Conservation (phyloP, 2,888 invertebrate species). For the Athalia circularis region DNA sequence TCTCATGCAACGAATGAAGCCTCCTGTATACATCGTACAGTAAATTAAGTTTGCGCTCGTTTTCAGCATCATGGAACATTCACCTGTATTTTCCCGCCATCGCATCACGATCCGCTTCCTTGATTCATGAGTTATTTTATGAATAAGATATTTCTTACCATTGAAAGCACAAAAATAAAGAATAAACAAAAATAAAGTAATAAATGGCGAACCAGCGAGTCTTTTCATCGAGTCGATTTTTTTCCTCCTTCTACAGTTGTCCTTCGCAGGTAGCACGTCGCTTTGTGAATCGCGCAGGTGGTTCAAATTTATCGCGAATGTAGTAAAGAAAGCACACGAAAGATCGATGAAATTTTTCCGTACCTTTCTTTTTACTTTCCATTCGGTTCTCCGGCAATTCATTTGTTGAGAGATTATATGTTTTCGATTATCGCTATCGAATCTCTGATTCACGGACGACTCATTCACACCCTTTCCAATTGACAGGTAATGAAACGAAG, state of each 20-base stretch:
- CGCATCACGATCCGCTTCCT: background rate
- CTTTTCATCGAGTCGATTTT: too few species aligned
- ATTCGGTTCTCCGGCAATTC: background rate
- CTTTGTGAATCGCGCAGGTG: background rate
- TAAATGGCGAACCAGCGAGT: too few species aligned
- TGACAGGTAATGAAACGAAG: too few species aligned
- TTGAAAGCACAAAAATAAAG: background rate
- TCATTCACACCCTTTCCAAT: too few species aligned
- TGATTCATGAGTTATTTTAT: constrained; percentile 4
- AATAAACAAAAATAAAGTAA: background rate
- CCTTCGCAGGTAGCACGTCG: too few species aligned
- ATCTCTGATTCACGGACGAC: too few species aligned
- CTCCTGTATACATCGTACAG: constrained; percentile 11
- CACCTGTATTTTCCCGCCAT: constrained; percentile 1
- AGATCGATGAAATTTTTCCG: background rate
- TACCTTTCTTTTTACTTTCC: background rate
- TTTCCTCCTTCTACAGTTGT: too few species aligned
- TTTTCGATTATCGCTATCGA: too few species aligned
- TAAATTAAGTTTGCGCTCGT: constrained; percentile 31
- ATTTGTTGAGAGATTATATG: too few species aligned
- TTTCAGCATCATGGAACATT: constrained; percentile 26
- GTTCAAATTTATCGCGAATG: background rate
- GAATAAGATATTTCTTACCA: background rate
- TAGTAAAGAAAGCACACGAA: background rate
- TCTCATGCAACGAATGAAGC: background rate